A percentile compares a stretch with the other conserved stretches of the same genome.
Evolutionary conservation across 2,113 vertebrate genomes (phyloP).

Genomic region (Ochotona curzoniae): DNA sequence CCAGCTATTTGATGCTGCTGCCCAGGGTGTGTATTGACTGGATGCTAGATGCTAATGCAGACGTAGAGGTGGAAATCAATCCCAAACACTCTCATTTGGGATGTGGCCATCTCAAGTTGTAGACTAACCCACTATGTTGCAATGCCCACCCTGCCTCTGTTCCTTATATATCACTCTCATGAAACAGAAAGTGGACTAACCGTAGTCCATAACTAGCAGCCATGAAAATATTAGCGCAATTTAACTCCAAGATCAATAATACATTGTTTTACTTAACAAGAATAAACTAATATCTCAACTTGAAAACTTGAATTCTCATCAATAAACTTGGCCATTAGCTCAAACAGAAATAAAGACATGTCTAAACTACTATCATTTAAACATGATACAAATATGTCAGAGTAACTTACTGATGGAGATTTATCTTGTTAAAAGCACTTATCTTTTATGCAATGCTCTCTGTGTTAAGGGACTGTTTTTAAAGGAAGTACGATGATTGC

Average conservation of each 20-base stretch:
- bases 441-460: not conserved
- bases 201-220: not conserved
- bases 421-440: not conserved
- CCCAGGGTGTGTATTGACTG: no score
- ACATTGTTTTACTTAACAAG: not conserved
- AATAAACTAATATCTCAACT: slow-evolving; percentile 6
- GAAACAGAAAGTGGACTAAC: no score
- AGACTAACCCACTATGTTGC: no score
- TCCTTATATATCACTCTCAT: no score
- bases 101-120: no score
- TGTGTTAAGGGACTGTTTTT: not conserved
- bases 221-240: not conserved
- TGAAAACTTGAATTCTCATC: slow-evolving; percentile 3
- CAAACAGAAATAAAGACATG: not conserved
- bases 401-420: not conserved
- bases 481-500: not conserved
- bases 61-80: no score
- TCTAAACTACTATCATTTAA: not conserved
- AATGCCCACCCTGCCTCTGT: no score
- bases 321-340: not conserved
- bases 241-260: slow-evolving; percentile 35
- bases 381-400: not conserved
- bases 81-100: no score
- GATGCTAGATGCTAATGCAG: no score
- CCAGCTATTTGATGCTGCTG: no score